These are phyloP conservation scores for Zalophus californianus DNA, from an alignment of 2,797 vertebrate species.

Conservation along the genomic window DNA sequence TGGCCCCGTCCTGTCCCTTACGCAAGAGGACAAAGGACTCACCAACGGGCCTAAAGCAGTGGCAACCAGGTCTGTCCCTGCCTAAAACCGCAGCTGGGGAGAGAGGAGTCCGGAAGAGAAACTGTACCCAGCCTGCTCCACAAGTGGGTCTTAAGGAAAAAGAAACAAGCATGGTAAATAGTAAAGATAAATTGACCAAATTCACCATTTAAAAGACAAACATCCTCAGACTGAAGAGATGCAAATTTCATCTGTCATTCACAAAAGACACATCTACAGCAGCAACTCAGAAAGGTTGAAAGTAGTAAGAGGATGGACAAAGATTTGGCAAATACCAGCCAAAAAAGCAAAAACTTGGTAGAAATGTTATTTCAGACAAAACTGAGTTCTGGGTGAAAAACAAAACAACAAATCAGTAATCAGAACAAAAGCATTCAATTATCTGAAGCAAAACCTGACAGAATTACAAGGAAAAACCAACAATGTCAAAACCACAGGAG, in stretches of 20 bases:
- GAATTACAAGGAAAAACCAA: constrained; percentile 43
- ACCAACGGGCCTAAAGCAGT: neutral
- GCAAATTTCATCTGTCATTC: neutral
- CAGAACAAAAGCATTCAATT: constrained; percentile 11
- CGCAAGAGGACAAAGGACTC: neutral
- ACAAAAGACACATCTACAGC: neutral
- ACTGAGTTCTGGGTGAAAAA: neutral
- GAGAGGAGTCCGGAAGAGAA: neutral
- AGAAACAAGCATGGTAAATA: neutral
- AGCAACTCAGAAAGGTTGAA: neutral
- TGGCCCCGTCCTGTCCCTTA: neutral
- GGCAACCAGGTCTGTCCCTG: neutral
- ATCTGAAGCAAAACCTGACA: constrained; percentile 21
- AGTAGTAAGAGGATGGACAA: neutral
- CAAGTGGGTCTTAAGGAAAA: neutral
- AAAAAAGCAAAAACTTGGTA: neutral
- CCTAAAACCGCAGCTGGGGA: neutral
- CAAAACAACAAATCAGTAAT: neutral
- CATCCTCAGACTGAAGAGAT: neutral
- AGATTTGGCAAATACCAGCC: neutral
- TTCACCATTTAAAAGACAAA: neutral
- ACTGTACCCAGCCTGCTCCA: neutral
- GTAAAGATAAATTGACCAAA: neutral
- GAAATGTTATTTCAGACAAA: constrained; percentile 24
- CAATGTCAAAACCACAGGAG: neutral